Base-by-base conservation (phyloP, 1,140 invertebrate species). In the Tetragonula clypearis region DNA sequence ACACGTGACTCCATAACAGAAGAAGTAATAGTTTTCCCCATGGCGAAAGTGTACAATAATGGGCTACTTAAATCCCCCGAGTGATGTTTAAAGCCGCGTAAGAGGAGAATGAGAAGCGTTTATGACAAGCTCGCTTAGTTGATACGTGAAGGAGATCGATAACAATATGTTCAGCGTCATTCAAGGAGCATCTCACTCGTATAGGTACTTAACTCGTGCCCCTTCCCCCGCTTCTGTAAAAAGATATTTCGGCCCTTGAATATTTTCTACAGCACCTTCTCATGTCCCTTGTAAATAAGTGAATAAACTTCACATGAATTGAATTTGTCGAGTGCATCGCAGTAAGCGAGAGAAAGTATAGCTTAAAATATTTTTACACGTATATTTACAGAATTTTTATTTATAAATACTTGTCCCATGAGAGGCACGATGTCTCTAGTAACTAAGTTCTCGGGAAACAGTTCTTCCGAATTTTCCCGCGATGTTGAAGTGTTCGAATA, bases 31-130 rank as follows among this genome's bases (percentile, higher is more conserved):
- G 4, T 26, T 71, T 71, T 23, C 17, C 17, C 12, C 53, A 58
- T 55, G n/a, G 58, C 6, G 26, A 21, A 66, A 41, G 55, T 68
- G 58, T 65, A 82, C 26, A 72, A 82, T 74, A 75, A 62, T 35
- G 35, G 30, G 12, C 56, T 66, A 62, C 26, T 26, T 65, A 77
- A 71, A 83, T 80, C 75, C 35, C 41, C 26, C 4, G 53, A 72
- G 30, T 56, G 75, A 75, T 86, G 66, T 77, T 78, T 73, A 82
- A 86, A 86, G 58, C 85, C 30, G 73, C 74, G 79, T 86, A 71
- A 55, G 23, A 72, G 56, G 58, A 72, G 62, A 80, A 55, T 58
- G 49, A 68, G 23, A 41, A 85, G 55, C 23, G 69, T 83, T 72
- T 79, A 55, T 60, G 65, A 49, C 71, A 79, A 41, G 23, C 69